Conservation (phyloP, 2,113 vertebrate species). For the Apteryx owenii region DNA sequence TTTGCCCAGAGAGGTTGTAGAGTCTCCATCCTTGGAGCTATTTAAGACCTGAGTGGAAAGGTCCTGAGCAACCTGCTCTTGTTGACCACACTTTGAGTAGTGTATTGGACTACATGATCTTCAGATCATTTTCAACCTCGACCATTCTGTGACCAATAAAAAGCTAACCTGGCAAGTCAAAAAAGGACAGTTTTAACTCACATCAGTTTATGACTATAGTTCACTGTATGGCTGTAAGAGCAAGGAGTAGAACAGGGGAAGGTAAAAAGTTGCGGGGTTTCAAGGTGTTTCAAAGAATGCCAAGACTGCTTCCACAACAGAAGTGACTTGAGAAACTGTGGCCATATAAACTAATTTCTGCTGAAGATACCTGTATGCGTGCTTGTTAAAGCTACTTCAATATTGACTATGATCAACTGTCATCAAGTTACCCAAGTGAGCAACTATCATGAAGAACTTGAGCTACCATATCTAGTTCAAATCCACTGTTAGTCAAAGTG, state of each 20-base stretch:
- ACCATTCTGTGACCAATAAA: not conserved
- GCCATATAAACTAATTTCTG: not conserved
- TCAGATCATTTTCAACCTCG: not conserved
- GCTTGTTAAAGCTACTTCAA: not conserved
- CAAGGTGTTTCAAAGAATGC: not conserved
- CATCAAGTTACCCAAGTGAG: not conserved
- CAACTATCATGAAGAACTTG: too few relatives aligned
- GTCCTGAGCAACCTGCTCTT: not conserved
- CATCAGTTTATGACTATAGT: not conserved
- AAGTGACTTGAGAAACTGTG: not conserved
- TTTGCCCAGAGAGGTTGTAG: not conserved
- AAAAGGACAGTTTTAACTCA: not conserved
- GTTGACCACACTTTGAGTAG: not conserved
- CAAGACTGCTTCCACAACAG: not conserved
- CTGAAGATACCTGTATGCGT: not conserved
- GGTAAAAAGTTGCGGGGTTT: not conserved
- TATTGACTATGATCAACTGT: not conserved
- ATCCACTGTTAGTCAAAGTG: accelerated
- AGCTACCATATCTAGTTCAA: not conserved
- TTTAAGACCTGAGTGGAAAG: not conserved
- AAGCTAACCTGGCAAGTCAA: not conserved
- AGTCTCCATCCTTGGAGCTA: not conserved
- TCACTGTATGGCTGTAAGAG: not conserved
- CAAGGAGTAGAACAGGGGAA: not conserved
- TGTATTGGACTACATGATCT: not conserved